Base-by-base conservation (phyloP, 2,797 vertebrate species). In the Sebastes aleutianus region DNA sequence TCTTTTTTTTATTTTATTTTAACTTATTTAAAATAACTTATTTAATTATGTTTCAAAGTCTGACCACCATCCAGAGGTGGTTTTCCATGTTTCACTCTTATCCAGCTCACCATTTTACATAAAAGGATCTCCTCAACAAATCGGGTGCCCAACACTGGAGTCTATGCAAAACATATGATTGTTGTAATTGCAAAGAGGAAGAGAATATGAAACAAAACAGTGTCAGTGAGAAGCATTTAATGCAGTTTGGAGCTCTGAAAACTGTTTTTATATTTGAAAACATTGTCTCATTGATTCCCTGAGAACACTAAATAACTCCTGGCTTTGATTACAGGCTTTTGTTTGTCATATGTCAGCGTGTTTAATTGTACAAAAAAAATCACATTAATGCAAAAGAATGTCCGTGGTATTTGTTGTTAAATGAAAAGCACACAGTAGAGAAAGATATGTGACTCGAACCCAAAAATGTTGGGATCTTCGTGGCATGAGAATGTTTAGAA, bases 161-260 rank as follows among this genome's bases (percentile, higher is more conserved):
- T 88, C 92, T 93, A 93, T 94, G 92, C 93, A 93, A 92, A 89
- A 53, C 32, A 16, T 74, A 62, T 9, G 3, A 72, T 68, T 27
- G 53, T 79, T 53, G 54, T 39, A 65, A 57, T 59, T 72, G 66
- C 65, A 85, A 85, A 79, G 50, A 70, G 70, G 54, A 76, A 61
- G 29, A 67, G 47, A 63, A 71, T 27, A 34, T 66, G 34, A 77
- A 66, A 64, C 36, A 70, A 75, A 65, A 24, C 34, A 29, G 32
- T 32, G 32, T 71, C 63, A 11, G 39, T 39, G n/a, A 69, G 47
- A 76, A 62, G 61, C 68, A 68, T 70, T 71, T 73, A 57, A 47
- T 22, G 66, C 77, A 14, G 18, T 32, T 47, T 4, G 53, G 54
- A 61, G 56, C 63, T 78, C 9, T 31, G 71, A 85, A 76, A 31